A percentile compares a stretch with the other conserved stretches of the same genome.
Conservation (phyloP, 2,797 vertebrate species). For the Sebastes aleutianus region DNA sequence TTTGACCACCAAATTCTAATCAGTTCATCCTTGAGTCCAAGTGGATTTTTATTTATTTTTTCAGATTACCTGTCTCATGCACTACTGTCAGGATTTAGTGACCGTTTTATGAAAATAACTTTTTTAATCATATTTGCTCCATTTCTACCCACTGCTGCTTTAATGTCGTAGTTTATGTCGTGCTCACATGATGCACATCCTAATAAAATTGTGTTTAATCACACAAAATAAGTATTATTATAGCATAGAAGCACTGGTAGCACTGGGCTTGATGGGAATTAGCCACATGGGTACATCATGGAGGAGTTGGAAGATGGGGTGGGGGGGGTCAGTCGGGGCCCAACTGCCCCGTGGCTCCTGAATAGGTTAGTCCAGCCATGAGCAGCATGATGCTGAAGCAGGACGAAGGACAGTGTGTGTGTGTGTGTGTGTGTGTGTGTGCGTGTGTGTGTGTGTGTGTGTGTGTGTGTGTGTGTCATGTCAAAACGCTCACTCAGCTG, state of each 20-base stretch:
- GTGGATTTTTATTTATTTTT: too few species aligned
- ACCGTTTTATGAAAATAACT: too few species aligned
- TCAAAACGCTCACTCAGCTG: constrained; percentile 61
- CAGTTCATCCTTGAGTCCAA: too few species aligned
- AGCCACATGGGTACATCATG: neutral
- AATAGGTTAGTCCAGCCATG: neutral
- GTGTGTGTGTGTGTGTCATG: neutral
- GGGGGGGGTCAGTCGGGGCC: neutral
- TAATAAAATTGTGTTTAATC: neutral
- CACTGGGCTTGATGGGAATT: neutral
- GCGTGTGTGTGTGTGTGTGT: neutral
- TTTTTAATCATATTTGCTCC: too few species aligned
- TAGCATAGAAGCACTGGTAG: neutral
- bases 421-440: neutral
- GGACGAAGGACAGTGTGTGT: neutral
- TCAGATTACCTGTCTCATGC: too few species aligned
- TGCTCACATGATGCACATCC: too few species aligned
- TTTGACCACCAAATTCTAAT: too few species aligned
- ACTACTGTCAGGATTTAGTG: too few species aligned
- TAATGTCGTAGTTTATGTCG: too few species aligned
- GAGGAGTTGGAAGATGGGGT: too few species aligned
- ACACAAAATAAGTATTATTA: neutral
- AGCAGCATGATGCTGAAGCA: neutral
- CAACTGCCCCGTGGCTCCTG: neutral
- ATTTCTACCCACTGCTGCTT: too few species aligned